These are phyloP conservation scores for Platichthys flesus DNA, from an alignment of 2,113 vertebrate species.

Conservation along the genomic window DNA sequence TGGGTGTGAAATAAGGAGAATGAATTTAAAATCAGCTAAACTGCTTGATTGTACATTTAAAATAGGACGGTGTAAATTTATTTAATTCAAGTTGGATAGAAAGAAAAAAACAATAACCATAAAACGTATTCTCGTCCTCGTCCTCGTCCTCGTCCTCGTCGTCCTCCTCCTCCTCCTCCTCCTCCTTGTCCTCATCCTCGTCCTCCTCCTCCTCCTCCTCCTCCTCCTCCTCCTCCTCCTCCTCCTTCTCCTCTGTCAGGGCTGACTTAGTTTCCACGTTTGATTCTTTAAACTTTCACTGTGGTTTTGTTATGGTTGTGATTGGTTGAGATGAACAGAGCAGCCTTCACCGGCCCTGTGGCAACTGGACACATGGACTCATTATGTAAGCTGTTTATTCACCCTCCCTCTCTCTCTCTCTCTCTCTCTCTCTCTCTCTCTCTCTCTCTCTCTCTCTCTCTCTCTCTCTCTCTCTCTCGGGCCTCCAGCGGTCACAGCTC, in stretches of 20 bases:
- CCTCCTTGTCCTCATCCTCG: no score
- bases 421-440: neutral
- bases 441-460: neutral
- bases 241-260: constrained; percentile 40
- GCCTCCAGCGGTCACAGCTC: constrained; percentile 30
- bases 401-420: neutral
- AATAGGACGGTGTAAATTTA: neutral
- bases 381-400: constrained; percentile 27
- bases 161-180: no score
- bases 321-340: neutral
- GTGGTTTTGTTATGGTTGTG: neutral
- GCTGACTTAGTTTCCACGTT: constrained; percentile 39
- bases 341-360: constrained; percentile 11
- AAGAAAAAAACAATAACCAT: constrained; percentile 2
- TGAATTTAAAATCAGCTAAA: neutral
- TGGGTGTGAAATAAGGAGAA: neutral
- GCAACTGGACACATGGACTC: constrained; percentile 42
- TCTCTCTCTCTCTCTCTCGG: no score
- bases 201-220: no score
- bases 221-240: no score
- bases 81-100: neutral
- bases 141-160: constrained; percentile 29
- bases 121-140: neutral
- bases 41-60: neutral
- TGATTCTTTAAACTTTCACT: no score